Evolutionary conservation across 1,140 invertebrate species (phyloP), one percentile per base, ranked within the genome.

Genomic region (Procambarus virginalis): DNA sequence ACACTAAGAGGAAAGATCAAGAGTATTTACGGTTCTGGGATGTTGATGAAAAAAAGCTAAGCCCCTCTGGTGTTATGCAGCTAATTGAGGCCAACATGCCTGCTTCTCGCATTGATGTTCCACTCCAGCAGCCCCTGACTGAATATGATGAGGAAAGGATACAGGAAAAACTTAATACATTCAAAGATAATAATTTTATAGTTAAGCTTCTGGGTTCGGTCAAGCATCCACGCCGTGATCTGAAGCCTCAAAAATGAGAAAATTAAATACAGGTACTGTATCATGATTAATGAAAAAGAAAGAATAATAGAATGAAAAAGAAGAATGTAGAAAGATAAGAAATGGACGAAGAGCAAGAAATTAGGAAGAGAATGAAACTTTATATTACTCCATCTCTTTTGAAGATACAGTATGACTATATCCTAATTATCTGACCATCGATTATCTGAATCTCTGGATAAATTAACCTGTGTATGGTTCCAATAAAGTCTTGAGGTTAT

Each of bases 1-100:
- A 5, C 22, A 82, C 64, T 8, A 10, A 70, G 34, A 88, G 86
- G n/a, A n/a, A 34, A 46, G 2, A 60, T 5, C 78, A 75, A 20
- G 78, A 81, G 68, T 22, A 80, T 17, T 51, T 88, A n/a, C 22
- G 64, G 0, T 88, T 88, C 46, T 88, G 86, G 86, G 64, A 45
- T 10, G 58, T 73, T 82, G 49, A 82, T 20, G 86, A 55, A 12
- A 77, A 20, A n/a, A 51, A 46, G 51, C n/a, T 88, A 64, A 82
- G 55, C 48, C 60, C 60, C 45, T 48, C 22, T 10, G 64, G 77
- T 6, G 64, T 80, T 46, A 80, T 73, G 12, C 60, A 80, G 48
- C 14, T 88, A 12, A 88, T 88, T 58, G 48, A 82, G 6, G 78
- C 64, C 70, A 17, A 81, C 22, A 64, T 88, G 20, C 79, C 86